Percentiles rank a stretch among this genome's conserved stretches.
phyloP scores from a whole-genome alignment of 2,888 invertebrate species.

The Argynnis bischoffii region DNA sequence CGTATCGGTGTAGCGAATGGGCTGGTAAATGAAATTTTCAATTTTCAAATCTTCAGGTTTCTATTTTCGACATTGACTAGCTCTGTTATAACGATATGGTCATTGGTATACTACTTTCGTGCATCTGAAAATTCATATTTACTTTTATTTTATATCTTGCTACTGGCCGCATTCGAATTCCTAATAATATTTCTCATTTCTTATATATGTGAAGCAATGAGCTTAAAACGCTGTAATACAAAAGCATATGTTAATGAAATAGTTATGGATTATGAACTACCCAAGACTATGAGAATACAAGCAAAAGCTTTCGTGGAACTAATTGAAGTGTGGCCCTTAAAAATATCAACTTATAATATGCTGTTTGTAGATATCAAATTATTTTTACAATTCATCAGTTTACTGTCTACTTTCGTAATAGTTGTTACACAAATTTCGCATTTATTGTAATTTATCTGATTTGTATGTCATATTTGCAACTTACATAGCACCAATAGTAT shows the following conservation, averaged over 20 bases:
- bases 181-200: slow-evolving; percentile 47
- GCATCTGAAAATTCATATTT: not conserved
- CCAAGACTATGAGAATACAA: slow-evolving; percentile 57
- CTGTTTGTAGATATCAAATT: slow-evolving; percentile 63
- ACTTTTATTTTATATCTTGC: slow-evolving; percentile 13
- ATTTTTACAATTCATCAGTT: slow-evolving; percentile 64
- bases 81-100: slow-evolving; percentile 43
- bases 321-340: slow-evolving; percentile 58
- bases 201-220: slow-evolving; percentile 54
- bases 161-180: slow-evolving; percentile 54
- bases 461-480: too few species aligned
- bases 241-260: slow-evolving; percentile 59
- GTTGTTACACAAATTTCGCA: slow-evolving; percentile 39
- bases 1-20: slow-evolving; percentile 45
- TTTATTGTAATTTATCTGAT: too few species aligned
- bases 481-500: too few species aligned
- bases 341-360: slow-evolving; percentile 55
- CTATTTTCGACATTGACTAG: slow-evolving; percentile 22
- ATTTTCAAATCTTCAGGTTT: slow-evolving; percentile 62
- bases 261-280: slow-evolving; percentile 63
- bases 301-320: slow-evolving; percentile 67
- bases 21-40: slow-evolving; percentile 60
- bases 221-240: slow-evolving; percentile 50
- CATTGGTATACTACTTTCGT: slow-evolving; percentile 29
- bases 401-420: slow-evolving; percentile 67